These are phyloP conservation scores for Tetrax tetrax DNA, from an alignment of 2,113 vertebrate genomes.

Conservation along the genomic window DNA sequence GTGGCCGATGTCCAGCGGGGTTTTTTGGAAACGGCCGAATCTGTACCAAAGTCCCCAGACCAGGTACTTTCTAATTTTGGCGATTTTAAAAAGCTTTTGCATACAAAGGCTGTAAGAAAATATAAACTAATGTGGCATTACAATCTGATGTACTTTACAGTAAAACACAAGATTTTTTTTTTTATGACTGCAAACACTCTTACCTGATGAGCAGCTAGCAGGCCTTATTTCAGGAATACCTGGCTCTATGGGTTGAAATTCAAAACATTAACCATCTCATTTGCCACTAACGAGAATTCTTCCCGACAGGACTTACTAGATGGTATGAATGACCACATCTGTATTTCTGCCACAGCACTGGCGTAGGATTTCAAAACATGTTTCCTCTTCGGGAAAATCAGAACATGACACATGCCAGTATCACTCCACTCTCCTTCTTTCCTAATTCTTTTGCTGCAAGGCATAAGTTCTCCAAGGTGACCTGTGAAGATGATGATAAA, in stretches of 20 bases:
- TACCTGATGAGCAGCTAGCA: background rate
- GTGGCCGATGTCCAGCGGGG: slow-evolving; percentile 77
- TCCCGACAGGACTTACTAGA: background rate
- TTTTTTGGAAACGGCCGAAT: background rate
- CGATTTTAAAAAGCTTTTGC: background rate
- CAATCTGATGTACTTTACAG: fast-evolving
- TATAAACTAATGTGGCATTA: background rate
- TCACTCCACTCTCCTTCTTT: background rate
- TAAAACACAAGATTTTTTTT: background rate
- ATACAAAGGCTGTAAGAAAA: background rate
- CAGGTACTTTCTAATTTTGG: slow-evolving; percentile 4
- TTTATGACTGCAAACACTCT: background rate
- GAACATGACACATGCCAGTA: background rate
- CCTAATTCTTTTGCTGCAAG: background rate
- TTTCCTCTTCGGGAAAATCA: background rate
- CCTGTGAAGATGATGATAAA: background rate
- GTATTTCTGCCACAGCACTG: background rate
- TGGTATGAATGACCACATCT: background rate
- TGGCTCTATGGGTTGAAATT: background rate
- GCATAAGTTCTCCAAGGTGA: background rate
- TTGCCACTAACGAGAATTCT: background rate
- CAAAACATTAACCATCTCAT: background rate
- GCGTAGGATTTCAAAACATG: background rate
- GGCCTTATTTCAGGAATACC: background rate
- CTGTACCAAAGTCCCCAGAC: background rate